Percentiles rank a stretch among this genome's conserved stretches.
These are phyloP conservation scores for Gallirallus australis DNA, from an alignment of 2,797 vertebrate genomes.

Conservation along the genomic window DNA sequence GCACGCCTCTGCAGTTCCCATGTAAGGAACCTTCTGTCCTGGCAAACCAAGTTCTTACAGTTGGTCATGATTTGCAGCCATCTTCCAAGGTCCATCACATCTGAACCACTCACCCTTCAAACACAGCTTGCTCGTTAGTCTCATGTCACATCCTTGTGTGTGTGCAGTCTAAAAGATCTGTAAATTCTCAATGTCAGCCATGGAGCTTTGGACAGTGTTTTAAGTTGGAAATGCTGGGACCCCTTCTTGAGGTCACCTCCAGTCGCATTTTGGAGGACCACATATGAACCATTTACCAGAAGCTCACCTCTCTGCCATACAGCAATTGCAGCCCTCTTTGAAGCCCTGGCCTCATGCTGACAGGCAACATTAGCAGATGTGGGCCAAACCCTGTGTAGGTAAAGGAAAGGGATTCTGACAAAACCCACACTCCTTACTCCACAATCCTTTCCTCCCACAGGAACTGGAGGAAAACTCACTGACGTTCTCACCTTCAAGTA, in stretches of 20 bases:
- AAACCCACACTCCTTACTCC: background rate
- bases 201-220: background rate
- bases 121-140: background rate
- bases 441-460: background rate
- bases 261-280: background rate
- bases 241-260: background rate
- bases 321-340: background rate
- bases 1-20: background rate
- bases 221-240: background rate
- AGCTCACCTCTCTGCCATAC: rapidly evolving
- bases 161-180: background rate
- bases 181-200: background rate
- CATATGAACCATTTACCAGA: background rate
- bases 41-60: background rate
- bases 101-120: background rate
- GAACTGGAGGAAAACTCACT: background rate
- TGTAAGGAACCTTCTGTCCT: no score
- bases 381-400: background rate
- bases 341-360: background rate
- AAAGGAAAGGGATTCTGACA: background rate
- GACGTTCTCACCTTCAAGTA: rapidly evolving
- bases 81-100: background rate
- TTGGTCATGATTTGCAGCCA: background rate
- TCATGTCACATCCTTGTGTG: background rate
- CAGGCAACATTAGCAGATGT: rapidly evolving